Base-by-base conservation (phyloP, 2,113 vertebrate species). In the Prionailurus viverrinus region DNA sequence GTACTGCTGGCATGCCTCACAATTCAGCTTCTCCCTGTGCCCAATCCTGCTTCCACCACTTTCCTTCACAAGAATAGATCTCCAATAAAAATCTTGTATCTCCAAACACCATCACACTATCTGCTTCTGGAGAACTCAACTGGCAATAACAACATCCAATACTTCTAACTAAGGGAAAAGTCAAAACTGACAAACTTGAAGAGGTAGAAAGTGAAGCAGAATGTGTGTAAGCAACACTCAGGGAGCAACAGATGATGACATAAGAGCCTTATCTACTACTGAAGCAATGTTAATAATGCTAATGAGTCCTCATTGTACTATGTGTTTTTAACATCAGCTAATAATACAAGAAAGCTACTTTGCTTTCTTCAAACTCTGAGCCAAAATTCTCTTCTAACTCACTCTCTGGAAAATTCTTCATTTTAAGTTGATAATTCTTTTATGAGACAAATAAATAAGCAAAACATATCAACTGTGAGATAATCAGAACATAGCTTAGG, bases 391-490 rank as follows among this genome's bases (percentile, higher is more conserved):
- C 88, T 96, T 94, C 39, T 53, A 95, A 74, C 45, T 83, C 19
- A 82, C 0, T 27, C 41, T 94, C 48, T 78, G 48, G 68, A 95
- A 97, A 91, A 92, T 48, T 3, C 36, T 94, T 76, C 13, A 65
- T 66, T 92, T 96, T 83, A 96, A 92, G 14, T 74, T 94, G 71
- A 45, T 74, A 83, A 66, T 73, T 95, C 21, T 94, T 89, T 84
- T 96, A 79, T 2, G 48, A 68, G 63, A 61, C 45, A 74, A 25
- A 53, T 51, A 76, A 87, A 74, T 15, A 45, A 45, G 25, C 41
- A 33, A 86, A 88, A 39, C 3, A 55, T 1, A 94, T 76, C 29
- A 68, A 81, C 48, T 55, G 23, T 91, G 36, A 94, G 84, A 89
- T 80, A 41, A 89, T 88, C 14, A 63, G 71, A 94, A 21, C 1